phyloP scores from a whole-genome alignment of 2,113 vertebrate genomes.

The Taurulus bubalis region DNA sequence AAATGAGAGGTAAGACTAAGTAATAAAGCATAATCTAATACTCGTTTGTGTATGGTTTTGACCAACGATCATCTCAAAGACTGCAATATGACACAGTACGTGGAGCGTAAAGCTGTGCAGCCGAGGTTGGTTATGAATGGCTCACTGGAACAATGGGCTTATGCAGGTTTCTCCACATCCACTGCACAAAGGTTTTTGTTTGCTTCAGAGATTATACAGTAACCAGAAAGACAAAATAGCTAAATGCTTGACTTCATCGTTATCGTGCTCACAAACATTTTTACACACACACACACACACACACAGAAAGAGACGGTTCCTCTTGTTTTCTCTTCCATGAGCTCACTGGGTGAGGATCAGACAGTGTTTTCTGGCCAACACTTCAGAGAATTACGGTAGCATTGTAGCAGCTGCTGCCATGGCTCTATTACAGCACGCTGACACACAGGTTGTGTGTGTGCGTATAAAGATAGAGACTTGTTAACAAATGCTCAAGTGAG shows the following conservation, averaged over 20 bases:
- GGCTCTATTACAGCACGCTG: conserved; percentile 11
- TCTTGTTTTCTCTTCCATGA: conserved; percentile 15
- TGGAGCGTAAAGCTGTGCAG: background rate
- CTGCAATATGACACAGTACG: background rate
- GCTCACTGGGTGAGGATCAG: conserved; percentile 36
- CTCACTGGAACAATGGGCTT: background rate
- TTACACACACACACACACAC: background rate
- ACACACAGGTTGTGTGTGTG: background rate
- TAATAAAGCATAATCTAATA: background rate
- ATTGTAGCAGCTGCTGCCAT: conserved; percentile 39
- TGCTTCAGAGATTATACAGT: background rate
- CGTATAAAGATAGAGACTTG: background rate
- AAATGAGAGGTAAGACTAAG: background rate
- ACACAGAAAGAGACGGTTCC: too few species aligned
- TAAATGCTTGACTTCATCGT: background rate
- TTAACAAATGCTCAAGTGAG: background rate
- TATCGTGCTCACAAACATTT: background rate
- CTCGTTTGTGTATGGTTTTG: background rate
- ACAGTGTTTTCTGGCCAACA: conserved; percentile 3
- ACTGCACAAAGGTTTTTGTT: background rate
- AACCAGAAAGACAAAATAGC: background rate
- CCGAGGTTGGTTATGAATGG: background rate
- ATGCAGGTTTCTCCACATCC: background rate
- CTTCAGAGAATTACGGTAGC: conserved; percentile 1
- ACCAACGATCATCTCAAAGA: background rate